phyloP scores from a whole-genome alignment of 2,888 invertebrate genomes.

The Diogma glabrata region DNA sequence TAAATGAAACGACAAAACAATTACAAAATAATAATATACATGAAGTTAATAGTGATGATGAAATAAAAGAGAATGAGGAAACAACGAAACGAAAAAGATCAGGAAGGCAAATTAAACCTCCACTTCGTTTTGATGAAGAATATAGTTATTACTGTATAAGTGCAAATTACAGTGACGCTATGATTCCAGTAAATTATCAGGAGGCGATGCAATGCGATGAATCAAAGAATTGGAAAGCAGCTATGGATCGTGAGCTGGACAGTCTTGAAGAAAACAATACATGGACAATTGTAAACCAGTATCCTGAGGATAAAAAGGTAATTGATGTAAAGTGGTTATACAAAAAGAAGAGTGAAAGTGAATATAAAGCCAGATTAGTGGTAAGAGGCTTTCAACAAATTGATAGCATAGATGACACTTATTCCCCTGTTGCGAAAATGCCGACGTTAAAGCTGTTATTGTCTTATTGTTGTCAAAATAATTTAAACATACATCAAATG shows the following conservation, averaged over 20 bases:
- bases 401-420: slow-evolving; percentile 16
- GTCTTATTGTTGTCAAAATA: slow-evolving; percentile 21
- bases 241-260: too few species aligned
- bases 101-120: slow-evolving; percentile 14
- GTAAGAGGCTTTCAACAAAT: slow-evolving; percentile 18
- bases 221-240: too few species aligned
- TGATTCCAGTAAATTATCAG: too few species aligned
- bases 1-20: slow-evolving; percentile 12
- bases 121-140: slow-evolving; percentile 19
- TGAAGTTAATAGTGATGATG: slow-evolving; percentile 9
- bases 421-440: slow-evolving; percentile 22
- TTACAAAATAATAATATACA: slow-evolving; percentile 11
- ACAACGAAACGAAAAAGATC: slow-evolving; percentile 13
- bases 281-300: too few species aligned
- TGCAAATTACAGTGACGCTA: too few species aligned
- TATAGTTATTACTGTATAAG: slow-evolving; percentile 22
- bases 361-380: slow-evolving; percentile 20
- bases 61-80: background rate
- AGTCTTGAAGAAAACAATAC: too few species aligned
- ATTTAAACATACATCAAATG: slow-evolving; percentile 14
- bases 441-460: slow-evolving; percentile 26
- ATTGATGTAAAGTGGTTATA: too few species aligned
- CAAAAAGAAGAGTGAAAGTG: too few species aligned
- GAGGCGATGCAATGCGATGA: too few species aligned
- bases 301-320: too few species aligned